Evolutionary conservation across 2,797 vertebrate species (phyloP).

Genomic region (Nyctibius grandis): DNA sequence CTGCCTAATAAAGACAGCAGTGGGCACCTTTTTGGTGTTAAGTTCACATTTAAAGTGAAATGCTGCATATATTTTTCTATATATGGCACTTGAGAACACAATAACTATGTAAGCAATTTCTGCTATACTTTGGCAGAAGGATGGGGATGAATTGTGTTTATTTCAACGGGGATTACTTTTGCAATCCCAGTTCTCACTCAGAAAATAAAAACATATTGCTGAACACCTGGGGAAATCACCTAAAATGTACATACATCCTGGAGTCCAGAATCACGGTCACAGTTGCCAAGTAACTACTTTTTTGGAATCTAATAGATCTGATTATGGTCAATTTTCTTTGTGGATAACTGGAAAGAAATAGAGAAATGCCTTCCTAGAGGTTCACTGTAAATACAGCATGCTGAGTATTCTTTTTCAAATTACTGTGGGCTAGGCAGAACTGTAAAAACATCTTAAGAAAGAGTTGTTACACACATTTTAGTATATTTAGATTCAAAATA

Average conservation of each 20-base stretch:
- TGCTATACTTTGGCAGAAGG: neutral
- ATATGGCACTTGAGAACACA: neutral
- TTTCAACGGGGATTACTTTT: neutral
- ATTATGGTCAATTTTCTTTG: neutral
- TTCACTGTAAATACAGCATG: neutral
- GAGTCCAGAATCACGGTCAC: neutral
- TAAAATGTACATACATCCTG: neutral
- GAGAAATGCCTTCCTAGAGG: neutral
- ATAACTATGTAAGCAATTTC: neutral
- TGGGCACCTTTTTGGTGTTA: neutral
- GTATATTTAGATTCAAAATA: neutral
- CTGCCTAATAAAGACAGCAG: neutral
- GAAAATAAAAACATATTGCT: slow-evolving; percentile 8
- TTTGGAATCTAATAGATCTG: neutral
- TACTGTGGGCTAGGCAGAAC: neutral
- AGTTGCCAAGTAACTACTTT: neutral
- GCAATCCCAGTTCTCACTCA: neutral
- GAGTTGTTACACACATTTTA: neutral
- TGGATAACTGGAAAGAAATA: neutral
- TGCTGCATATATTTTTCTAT: neutral
- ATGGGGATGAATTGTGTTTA: neutral
- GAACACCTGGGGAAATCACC: neutral
- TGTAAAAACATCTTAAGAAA: neutral
- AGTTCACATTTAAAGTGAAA: neutral
- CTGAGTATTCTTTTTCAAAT: neutral